These are phyloP conservation scores for Alauda arvensis DNA, from an alignment of 2,797 vertebrate species.

Conservation along the genomic window DNA sequence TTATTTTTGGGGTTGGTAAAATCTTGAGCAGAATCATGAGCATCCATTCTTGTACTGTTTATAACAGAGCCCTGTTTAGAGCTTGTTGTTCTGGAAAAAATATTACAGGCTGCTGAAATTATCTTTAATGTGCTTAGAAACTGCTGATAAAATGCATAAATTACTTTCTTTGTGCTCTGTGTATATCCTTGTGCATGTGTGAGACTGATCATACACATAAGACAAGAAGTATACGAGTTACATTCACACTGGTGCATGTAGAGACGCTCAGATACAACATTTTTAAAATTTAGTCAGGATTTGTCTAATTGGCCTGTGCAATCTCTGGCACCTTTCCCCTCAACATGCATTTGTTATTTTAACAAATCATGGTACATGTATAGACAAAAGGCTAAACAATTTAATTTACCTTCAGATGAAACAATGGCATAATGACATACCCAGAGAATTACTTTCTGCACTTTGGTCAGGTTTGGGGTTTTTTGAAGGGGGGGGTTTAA, in stretches of 20 bases:
- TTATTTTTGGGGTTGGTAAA: slow-evolving; percentile 14
- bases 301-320: neutral
- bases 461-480: slow-evolving; percentile 34
- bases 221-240: neutral
- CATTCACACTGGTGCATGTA: neutral
- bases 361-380: neutral
- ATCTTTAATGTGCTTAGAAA: slow-evolving; percentile 25
- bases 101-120: slow-evolving; percentile 3
- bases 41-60: slow-evolving; percentile 5
- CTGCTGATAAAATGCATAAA: neutral
- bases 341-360: neutral
- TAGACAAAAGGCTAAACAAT: neutral
- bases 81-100: neutral
- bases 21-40: neutral
- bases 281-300: neutral
- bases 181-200: neutral
- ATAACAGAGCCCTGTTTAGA: slow-evolving; percentile 32
- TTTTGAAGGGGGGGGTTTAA: neutral
- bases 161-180: neutral
- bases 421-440: neutral
- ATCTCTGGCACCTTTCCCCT: neutral
- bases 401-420: slow-evolving; percentile 19
- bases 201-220: neutral
- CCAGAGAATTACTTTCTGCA: slow-evolving; percentile 26
- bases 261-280: neutral